phyloP scores from a whole-genome alignment of 2,888 invertebrate species.

The Polietes domitor region DNA sequence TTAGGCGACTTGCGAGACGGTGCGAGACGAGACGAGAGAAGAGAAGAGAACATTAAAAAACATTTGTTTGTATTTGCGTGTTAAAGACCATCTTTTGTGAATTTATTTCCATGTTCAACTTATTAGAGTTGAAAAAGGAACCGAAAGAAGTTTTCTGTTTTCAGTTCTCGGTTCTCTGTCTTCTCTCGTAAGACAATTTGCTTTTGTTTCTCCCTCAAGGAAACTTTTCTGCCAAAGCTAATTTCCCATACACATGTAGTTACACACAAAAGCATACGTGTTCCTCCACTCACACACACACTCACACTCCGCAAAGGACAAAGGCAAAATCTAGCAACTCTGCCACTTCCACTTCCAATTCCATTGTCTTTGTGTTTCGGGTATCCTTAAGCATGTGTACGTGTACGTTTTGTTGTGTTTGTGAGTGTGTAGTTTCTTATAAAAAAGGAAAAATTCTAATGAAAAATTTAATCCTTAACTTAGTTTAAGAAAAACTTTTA shows the following conservation, averaged over 20 bases:
- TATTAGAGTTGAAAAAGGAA: constrained; percentile 33
- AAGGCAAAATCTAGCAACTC: neutral
- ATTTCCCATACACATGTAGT: constrained; percentile 57
- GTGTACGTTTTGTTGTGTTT: neutral
- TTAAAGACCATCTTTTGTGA: constrained; percentile 47
- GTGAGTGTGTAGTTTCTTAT: neutral
- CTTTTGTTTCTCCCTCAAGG: constrained; percentile 58
- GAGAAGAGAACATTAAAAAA: constrained; percentile 20
- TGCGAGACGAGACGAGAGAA: neutral
- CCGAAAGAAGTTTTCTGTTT: constrained; percentile 47
- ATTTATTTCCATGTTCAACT: constrained; percentile 44
- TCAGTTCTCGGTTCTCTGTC: neutral
- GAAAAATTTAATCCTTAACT: constrained; percentile 70
- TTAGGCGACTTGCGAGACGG: neutral
- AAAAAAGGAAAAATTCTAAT: constrained; percentile 63
- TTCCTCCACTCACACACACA: constrained; percentile 43
- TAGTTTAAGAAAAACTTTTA: constrained; percentile 70
- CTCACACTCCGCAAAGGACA: constrained; percentile 45
- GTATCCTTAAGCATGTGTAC: neutral
- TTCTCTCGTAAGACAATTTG: constrained; percentile 60
- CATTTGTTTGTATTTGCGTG: constrained; percentile 55
- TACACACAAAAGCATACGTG: constrained; percentile 59
- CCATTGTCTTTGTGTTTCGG: neutral
- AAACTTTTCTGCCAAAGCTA: constrained; percentile 56
- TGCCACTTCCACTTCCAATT: neutral